These are phyloP conservation scores for Thereva nobilitata DNA, from an alignment of 2,888 invertebrate species.

Conservation along the genomic window DNA sequence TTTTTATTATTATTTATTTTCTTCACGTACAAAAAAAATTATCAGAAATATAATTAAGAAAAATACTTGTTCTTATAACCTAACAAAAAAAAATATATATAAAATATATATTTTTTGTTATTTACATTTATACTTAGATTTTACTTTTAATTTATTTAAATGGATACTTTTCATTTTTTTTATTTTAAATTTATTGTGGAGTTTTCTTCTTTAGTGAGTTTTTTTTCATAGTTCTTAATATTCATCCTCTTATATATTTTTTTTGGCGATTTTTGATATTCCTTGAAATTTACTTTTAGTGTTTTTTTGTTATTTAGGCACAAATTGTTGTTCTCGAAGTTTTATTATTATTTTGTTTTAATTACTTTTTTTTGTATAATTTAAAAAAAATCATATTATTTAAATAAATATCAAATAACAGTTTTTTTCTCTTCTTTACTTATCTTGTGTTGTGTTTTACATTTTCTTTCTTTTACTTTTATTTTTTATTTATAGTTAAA, in stretches of 20 bases:
- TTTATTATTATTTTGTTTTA: too few relatives aligned
- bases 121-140: conserved; percentile 9
- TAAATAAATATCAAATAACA: too few relatives aligned
- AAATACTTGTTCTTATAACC: conserved; percentile 29
- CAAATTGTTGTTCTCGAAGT: too few relatives aligned
- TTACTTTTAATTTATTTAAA: not conserved
- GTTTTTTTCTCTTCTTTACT: too few relatives aligned
- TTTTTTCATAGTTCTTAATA: not conserved
- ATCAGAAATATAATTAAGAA: conserved; percentile 22
- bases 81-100: conserved; percentile 28
- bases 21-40: conserved; percentile 24
- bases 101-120: conserved; percentile 32
- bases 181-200: conserved; percentile 1
- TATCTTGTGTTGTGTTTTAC: not conserved
- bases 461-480: conserved; percentile 1
- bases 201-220: conserved; percentile 2
- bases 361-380: too few relatives aligned
- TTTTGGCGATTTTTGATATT: too few relatives aligned
- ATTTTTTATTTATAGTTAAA: conserved; percentile 2
- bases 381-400: too few relatives aligned
- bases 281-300: too few relatives aligned
- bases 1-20: conserved; percentile 11
- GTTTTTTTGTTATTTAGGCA: too few relatives aligned
- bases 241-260: conserved; percentile 5
- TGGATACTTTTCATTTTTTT: not conserved